phyloP scores from a whole-genome alignment of 2,797 vertebrate species.

The Sebastes cheni region DNA sequence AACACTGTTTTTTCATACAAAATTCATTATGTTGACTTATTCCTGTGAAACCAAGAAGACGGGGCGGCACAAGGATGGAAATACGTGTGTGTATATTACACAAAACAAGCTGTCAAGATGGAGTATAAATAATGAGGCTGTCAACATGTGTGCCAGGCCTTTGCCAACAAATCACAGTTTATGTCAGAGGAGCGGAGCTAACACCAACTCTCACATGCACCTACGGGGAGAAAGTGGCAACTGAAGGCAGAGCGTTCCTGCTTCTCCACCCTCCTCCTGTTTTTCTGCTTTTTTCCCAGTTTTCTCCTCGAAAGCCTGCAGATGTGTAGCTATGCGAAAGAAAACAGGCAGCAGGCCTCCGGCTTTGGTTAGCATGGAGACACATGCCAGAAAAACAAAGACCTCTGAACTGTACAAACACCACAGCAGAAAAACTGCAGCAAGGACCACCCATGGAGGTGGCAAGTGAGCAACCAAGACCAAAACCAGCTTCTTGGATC shows the following conservation, averaged over 20 bases:
- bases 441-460: constrained; percentile 76
- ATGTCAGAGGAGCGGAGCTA: constrained; percentile 45
- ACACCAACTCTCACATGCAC: constrained; percentile 49
- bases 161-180: constrained; percentile 68
- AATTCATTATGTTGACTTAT: constrained; percentile 71
- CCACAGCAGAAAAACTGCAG: constrained; percentile 60
- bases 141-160: constrained; percentile 66
- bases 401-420: constrained; percentile 76
- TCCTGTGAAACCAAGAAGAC: constrained; percentile 61
- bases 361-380: constrained; percentile 68
- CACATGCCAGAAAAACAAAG: constrained; percentile 77
- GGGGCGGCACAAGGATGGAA: constrained; percentile 51
- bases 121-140: constrained; percentile 68
- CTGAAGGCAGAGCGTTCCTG: constrained; percentile 35
- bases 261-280: constrained; percentile 20
- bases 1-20: constrained; percentile 64
- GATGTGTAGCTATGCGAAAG: constrained; percentile 73
- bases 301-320: constrained; percentile 61
- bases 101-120: constrained; percentile 74
- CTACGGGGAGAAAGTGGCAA: constrained; percentile 41
- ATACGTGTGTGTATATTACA: constrained; percentile 61
- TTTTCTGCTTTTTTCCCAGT: constrained; percentile 54
- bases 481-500: constrained; percentile 58
- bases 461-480: constrained; percentile 64
- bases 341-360: constrained; percentile 73